A percentile compares a stretch with the other conserved stretches of the same genome.
Conservation (phyloP, 1,140 invertebrate species). For the Polypedilum pembai region DNA sequence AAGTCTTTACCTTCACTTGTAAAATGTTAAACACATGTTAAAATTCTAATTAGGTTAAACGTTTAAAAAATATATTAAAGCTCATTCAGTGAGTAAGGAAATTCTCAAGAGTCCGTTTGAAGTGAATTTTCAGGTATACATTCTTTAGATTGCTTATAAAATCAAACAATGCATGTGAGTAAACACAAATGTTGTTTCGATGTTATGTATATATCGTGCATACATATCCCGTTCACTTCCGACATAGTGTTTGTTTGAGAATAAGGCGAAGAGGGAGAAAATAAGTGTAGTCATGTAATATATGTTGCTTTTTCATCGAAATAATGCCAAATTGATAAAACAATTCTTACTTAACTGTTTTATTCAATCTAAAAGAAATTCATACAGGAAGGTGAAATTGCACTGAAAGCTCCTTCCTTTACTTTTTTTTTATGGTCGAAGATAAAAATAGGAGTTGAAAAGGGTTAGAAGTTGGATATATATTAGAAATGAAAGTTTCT, state of each 20-base stretch:
- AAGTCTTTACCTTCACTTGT: too few relatives aligned
- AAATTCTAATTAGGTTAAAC: too few relatives aligned
- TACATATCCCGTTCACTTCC: not conserved
- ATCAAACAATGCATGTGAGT: not conserved
- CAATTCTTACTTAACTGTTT: constrained; percentile 7
- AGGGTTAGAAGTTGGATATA: not conserved
- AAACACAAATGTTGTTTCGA: not conserved
- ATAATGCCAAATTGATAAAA: constrained; percentile 2
- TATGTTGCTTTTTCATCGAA: constrained; percentile 6
- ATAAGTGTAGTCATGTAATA: not conserved
- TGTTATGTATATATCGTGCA: not conserved
- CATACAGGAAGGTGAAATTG: not conserved
- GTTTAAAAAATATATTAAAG: too few relatives aligned
- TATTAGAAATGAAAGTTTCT: not conserved
- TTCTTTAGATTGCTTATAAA: not conserved
- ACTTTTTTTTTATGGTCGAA: not conserved
- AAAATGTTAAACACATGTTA: too few relatives aligned
- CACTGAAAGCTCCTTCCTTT: not conserved
- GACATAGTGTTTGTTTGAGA: not conserved
- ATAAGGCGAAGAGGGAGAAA: not conserved
- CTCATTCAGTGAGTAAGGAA: too few relatives aligned
- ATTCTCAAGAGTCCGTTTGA: too few relatives aligned
- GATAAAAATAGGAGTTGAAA: not conserved
- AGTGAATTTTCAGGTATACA: too few relatives aligned
- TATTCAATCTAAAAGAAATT: not conserved